phyloP scores from a whole-genome alignment of 2,888 invertebrate species.

The Odontocolon sp. region DNA sequence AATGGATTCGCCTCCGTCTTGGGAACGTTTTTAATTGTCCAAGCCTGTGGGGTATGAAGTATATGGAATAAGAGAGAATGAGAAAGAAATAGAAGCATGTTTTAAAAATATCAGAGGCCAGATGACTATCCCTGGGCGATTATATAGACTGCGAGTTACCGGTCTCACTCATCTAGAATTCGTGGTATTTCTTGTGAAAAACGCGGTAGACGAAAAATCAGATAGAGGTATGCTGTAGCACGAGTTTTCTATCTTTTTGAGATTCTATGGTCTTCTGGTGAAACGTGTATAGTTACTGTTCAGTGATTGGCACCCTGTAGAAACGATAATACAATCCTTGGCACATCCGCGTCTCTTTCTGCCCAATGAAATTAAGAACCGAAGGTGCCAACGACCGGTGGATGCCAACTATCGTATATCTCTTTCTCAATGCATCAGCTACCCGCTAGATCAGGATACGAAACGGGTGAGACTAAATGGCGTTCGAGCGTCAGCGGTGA shows the following conservation, averaged over 20 bases:
- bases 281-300: too few relatives aligned
- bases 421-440: conserved; percentile 12
- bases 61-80: not conserved
- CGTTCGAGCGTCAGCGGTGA: conserved; percentile 68
- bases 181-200: conserved; percentile 21
- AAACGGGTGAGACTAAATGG: conserved; percentile 65
- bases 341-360: too few relatives aligned
- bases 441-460: conserved; percentile 16
- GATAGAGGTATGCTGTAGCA: not conserved
- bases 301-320: too few relatives aligned
- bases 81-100: conserved; percentile 14
- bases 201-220: conserved; percentile 11
- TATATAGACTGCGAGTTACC: conserved; percentile 35
- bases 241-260: too few relatives aligned
- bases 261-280: too few relatives aligned
- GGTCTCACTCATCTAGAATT: conserved; percentile 38
- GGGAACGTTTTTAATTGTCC: conserved; percentile 55
- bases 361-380: too few relatives aligned
- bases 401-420: too few relatives aligned
- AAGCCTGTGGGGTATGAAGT: conserved; percentile 4
- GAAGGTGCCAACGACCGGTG: too few relatives aligned
- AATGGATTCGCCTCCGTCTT: conserved; percentile 43
- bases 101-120: conserved; percentile 36
- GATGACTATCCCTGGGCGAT: conserved; percentile 41
- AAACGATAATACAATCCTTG: too few relatives aligned